Conservation (phyloP, 1,140 invertebrate species). For the Lepidurus arcticus region DNA sequence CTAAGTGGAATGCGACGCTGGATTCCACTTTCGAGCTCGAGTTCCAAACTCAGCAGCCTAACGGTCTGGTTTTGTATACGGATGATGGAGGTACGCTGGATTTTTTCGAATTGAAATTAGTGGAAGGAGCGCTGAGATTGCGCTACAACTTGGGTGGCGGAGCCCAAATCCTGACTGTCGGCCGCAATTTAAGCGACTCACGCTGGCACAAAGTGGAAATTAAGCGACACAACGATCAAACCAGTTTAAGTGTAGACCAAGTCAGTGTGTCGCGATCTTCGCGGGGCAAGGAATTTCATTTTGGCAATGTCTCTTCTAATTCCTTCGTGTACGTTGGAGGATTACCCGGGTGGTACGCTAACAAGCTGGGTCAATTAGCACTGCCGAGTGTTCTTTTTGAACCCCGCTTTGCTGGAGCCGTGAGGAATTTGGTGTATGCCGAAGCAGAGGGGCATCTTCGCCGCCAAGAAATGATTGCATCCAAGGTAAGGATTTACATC, state of each 20-base stretch:
- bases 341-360: constrained; percentile 80
- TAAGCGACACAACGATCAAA: constrained; percentile 65
- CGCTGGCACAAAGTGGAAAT: constrained; percentile 81
- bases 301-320: constrained; percentile 74
- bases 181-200: constrained; percentile 75
- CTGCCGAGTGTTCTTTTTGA: constrained; percentile 86
- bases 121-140: constrained; percentile 79
- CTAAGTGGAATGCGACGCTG: constrained; percentile 77
- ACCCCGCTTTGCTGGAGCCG: constrained; percentile 66
- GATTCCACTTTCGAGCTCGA: constrained; percentile 85
- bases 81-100: constrained; percentile 90
- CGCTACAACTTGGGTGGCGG: constrained; percentile 80
- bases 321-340: constrained; percentile 88
- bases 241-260: constrained; percentile 72
- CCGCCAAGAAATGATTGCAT: constrained; percentile 54
- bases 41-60: constrained; percentile 84
- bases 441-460: constrained; percentile 54
- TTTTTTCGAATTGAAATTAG: constrained; percentile 90
- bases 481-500: constrained; percentile 55
- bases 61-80: constrained; percentile 82
- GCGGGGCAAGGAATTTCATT: constrained; percentile 74
- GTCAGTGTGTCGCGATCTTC: constrained; percentile 51
- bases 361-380: constrained; percentile 71
- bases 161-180: constrained; percentile 78
- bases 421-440: constrained; percentile 78